Conservation (phyloP, 2,113 vertebrate genomes). For the Pitta sordida region DNA sequence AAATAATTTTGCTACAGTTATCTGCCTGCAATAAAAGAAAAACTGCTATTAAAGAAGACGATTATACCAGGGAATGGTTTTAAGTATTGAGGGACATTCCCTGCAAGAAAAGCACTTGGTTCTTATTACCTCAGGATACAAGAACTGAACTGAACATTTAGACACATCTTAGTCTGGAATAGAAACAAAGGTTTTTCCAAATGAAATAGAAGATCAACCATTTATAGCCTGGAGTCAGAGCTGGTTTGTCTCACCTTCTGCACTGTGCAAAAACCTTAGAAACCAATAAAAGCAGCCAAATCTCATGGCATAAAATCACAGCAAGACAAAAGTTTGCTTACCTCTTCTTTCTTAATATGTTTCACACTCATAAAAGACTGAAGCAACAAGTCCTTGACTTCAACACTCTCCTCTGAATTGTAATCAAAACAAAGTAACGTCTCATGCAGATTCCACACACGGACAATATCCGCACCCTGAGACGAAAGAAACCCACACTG, state of each 20-base stretch:
- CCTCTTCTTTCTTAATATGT: slow-evolving; percentile 86
- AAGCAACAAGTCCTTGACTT: slow-evolving; percentile 82
- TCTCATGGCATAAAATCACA: background rate
- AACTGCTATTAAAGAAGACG: background rate
- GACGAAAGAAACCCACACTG: background rate
- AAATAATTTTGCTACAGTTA: background rate
- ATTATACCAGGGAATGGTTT: background rate
- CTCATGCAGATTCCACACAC: slow-evolving; percentile 81
- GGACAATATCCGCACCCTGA: slow-evolving; percentile 80
- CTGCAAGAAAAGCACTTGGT: background rate
- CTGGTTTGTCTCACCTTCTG: background rate
- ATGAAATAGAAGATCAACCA: background rate
- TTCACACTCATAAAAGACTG: slow-evolving; percentile 81
- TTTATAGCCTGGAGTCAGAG: background rate
- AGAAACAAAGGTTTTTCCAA: background rate
- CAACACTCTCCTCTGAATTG: slow-evolving; percentile 78
- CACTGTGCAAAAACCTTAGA: background rate
- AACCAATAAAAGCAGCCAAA: background rate
- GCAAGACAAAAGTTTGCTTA: slow-evolving; percentile 39
- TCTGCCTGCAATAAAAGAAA: background rate
- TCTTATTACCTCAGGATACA: background rate
- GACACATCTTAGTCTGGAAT: background rate
- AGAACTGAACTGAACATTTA: background rate
- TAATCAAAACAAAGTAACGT: slow-evolving; percentile 83
- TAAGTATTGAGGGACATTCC: background rate